These are phyloP conservation scores for Neoascia interrupta DNA, from an alignment of 2,888 invertebrate species.

Conservation along the genomic window DNA sequence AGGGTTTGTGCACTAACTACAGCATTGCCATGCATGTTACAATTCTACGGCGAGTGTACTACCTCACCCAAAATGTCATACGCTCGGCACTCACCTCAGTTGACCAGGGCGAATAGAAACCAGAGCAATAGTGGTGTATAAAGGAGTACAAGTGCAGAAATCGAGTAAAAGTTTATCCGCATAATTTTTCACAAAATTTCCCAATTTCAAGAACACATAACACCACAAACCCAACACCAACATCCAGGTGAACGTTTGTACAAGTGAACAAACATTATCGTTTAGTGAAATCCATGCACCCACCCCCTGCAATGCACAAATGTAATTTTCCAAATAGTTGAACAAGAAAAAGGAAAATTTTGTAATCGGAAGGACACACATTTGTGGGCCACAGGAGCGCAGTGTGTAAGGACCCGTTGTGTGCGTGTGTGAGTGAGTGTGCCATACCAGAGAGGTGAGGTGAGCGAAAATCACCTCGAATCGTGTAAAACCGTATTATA, in stretches of 20 bases:
- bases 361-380: conserved; percentile 40
- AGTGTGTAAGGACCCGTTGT: neutral
- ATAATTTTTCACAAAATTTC: conserved; percentile 43
- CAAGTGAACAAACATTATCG: conserved; percentile 1
- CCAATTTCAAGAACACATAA: conserved; percentile 26
- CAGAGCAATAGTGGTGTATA: conserved; percentile 38
- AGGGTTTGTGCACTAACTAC: conserved; percentile 27
- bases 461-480: conserved; percentile 1
- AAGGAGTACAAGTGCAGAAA: conserved; percentile 42
- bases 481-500: no score
- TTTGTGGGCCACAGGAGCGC: conserved; percentile 12
- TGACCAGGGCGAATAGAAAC: conserved; percentile 36
- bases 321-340: no score
- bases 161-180: conserved; percentile 47
- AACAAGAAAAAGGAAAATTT: conserved; percentile 17
- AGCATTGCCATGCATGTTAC: neutral
- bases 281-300: neutral
- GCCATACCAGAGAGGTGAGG: neutral
- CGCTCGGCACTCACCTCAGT: conserved; percentile 18
- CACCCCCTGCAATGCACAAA: neutral
- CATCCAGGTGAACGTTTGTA: conserved; percentile 9
- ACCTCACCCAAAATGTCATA: conserved; percentile 33
- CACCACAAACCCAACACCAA: conserved; percentile 8
- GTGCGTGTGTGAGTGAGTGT: conserved; percentile 11
- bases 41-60: conserved; percentile 7